Evolutionary conservation across 2,113 vertebrate species (phyloP).

Genomic region (Origma solitaria): DNA sequence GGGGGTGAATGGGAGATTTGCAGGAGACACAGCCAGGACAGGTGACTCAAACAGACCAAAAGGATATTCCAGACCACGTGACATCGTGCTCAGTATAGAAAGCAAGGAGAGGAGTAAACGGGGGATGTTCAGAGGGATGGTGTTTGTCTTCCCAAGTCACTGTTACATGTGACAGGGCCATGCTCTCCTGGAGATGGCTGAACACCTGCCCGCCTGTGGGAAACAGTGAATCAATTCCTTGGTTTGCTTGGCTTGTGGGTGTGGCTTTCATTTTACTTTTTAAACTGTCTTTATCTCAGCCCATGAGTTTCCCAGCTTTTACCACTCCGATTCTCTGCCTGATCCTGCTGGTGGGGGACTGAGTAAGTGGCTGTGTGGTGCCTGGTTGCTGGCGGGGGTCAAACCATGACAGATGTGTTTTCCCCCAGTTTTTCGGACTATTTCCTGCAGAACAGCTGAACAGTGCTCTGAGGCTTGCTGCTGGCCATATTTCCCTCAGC

Average conservation of each 20-base stretch:
- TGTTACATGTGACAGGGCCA: fast-evolving
- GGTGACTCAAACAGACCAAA: neutral
- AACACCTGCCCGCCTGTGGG: neutral
- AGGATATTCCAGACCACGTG: neutral
- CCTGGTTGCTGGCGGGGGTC: neutral
- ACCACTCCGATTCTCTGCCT: neutral
- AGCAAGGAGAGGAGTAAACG: neutral
- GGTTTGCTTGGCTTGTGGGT: neutral
- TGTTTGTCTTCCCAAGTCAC: neutral
- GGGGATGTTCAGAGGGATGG: neutral
- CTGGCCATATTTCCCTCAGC: neutral
- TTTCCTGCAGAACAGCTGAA: neutral
- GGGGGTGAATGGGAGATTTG: neutral
- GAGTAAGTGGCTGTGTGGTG: neutral
- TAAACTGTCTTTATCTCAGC: neutral
- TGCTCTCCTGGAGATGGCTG: neutral
- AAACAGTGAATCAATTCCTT: neutral
- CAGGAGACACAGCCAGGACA: neutral
- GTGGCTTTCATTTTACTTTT: neutral
- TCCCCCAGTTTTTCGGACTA: neutral
- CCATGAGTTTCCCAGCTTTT: neutral
- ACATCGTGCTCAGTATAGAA: neutral
- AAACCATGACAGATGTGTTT: neutral
- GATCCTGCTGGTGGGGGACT: neutral
- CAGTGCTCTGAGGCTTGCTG: neutral